Evolutionary conservation across 2,113 vertebrate genomes (phyloP).

Genomic region (Orcinus orca): DNA sequence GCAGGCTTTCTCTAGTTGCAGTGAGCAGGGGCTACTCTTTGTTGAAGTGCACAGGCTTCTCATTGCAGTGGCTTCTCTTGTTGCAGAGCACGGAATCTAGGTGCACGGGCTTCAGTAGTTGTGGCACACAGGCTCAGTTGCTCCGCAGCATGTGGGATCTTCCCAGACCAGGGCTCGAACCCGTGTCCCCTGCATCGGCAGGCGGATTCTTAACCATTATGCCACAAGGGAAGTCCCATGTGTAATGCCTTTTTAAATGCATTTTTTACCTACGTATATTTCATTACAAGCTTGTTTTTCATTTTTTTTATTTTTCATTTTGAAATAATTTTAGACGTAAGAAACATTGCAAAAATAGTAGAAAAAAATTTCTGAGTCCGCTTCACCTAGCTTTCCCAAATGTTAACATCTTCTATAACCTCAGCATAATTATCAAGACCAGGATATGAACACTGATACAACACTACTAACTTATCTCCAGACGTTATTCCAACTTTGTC

Average conservation of each 20-base stretch:
- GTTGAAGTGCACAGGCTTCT: too few species aligned
- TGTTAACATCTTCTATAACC: neutral
- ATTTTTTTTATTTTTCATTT: neutral
- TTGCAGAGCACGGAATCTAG: too few species aligned
- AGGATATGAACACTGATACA: too few species aligned
- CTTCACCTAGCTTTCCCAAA: neutral
- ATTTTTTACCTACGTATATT: neutral
- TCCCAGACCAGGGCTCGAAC: too few species aligned
- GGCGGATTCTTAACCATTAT: too few species aligned
- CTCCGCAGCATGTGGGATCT: too few species aligned
- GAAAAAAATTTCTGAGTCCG: neutral
- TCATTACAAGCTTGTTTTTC: neutral
- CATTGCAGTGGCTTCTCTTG: too few species aligned
- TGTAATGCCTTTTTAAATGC: neutral
- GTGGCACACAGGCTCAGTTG: too few species aligned
- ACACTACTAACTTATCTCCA: neutral
- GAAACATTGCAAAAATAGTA: neutral
- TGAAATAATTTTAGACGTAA: slow-evolving; percentile 11
- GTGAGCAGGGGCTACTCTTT: too few species aligned
- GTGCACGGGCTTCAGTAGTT: too few species aligned
- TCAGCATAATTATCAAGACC: neutral
- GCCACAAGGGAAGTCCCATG: neutral
- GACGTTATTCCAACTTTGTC: neutral
- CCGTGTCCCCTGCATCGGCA: too few species aligned
- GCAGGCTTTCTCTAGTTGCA: too few species aligned